These are phyloP conservation scores for Poliocrania exsul DNA, from an alignment of 2,797 vertebrate genomes.

Conservation along the genomic window DNA sequence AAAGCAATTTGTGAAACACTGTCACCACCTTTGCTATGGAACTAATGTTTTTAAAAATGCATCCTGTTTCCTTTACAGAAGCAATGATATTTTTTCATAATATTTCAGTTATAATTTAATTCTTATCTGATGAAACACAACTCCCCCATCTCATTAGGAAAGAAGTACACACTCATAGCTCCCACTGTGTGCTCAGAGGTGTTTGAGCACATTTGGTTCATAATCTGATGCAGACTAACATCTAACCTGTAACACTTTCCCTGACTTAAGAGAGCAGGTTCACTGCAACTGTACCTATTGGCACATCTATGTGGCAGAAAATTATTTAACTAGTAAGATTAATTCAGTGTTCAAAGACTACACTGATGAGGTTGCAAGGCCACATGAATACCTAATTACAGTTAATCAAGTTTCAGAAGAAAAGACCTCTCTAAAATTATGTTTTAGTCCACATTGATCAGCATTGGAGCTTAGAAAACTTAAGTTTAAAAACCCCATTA, in stretches of 20 bases:
- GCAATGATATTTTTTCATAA: not conserved
- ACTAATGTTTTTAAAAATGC: not conserved
- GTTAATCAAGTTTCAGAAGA: not conserved
- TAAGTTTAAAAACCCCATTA: fast-evolving
- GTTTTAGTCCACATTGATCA: not conserved
- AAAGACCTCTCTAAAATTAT: not conserved
- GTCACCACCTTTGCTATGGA: not conserved
- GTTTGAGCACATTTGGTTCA: not conserved
- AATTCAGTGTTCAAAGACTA: not conserved
- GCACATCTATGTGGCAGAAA: not conserved
- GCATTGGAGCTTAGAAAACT: not conserved
- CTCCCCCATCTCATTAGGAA: not conserved
- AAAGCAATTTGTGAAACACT: conserved; percentile 69
- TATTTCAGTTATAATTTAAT: not conserved
- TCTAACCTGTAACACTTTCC: not conserved
- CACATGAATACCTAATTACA: not conserved
- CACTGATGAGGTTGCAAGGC: not conserved
- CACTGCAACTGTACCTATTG: not conserved
- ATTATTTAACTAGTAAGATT: not conserved
- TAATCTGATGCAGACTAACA: not conserved
- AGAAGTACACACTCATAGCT: not conserved
- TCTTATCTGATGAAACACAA: not conserved
- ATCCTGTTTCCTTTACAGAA: not conserved
- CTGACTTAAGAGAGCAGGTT: not conserved
- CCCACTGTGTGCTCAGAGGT: not conserved